Evolutionary conservation across 2,113 vertebrate genomes (phyloP), one percentile per base, ranked within the genome.

Genomic region (Oryzias curvinotus): DNA sequence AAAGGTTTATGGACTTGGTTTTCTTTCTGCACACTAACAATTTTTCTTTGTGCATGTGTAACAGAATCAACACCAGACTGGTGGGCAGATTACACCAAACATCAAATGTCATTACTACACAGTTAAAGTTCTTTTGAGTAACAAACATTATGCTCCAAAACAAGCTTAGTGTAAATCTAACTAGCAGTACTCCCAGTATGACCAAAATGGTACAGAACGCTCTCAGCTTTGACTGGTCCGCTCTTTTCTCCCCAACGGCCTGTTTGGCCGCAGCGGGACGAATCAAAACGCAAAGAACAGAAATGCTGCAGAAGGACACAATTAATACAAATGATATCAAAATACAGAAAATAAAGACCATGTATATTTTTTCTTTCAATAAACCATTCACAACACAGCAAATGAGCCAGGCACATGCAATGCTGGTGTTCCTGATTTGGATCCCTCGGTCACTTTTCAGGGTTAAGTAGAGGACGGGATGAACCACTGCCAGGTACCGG

Each of bases 1-100:
- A 23, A 23, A 23, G 21, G 30, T 36, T 36, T 12, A 36, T 10
- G 36, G 2, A 13, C 36, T 36, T 36, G 10, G 12, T 36, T 36
- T 36, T 36, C 36, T 3, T 36, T 36, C 10, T 1, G 3, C 36
- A 36, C 36, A 36, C 8, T 10, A 36, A 12, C 36, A 36, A 10
- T 12, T 54, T 55, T 13, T 18, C 19, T 26, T 63, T 56, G 23
- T 63, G 50, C 0, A 83, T 52, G 26, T 65, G 80, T 25, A 84
- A n/a, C 21, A 75, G 14, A 5, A 74, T 74, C 30, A 75, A 43
- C 8, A 67, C 62, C 62, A 78, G 56, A 46, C 26, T 57, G 48
- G 51, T 17, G 1, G 71, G 75, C 2, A 73, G 1, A 3, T 17
- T 26, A 0, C 53, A 46, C 41, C 48, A 58, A 1, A 48, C 1